phyloP scores from a whole-genome alignment of 2,888 invertebrate species.

The Siphonodentalium dalli region DNA sequence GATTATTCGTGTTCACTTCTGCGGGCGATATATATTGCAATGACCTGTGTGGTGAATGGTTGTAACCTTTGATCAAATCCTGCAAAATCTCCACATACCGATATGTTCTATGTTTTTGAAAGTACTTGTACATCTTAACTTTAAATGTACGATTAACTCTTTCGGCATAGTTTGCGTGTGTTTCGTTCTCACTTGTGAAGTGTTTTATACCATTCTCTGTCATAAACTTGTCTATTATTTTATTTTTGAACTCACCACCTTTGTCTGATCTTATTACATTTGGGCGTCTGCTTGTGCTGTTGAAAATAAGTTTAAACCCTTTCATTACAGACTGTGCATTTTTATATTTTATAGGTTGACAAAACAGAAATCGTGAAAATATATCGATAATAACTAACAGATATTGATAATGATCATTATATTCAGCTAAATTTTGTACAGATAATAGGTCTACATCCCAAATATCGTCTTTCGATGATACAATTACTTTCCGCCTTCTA shows the following conservation, averaged over 20 bases:
- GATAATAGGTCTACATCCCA: no score
- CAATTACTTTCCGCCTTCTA: no score
- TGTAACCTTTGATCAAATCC: constrained; percentile 10
- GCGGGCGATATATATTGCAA: not conserved
- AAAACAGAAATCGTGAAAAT: no score
- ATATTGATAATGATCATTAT: no score
- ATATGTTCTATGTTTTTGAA: constrained; percentile 4
- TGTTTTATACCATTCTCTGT: constrained; percentile 1
- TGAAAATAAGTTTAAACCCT: no score
- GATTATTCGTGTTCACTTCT: constrained; percentile 6
- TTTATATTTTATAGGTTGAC: no score
- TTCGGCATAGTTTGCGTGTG: constrained; percentile 15
- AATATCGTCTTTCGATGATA: no score
- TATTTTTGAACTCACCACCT: constrained; percentile 20
- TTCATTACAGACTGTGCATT: no score
- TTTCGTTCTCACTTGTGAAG: constrained; percentile 15
- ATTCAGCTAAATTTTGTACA: no score
- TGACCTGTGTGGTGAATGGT: constrained; percentile 13
- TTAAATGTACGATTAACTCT: constrained; percentile 13
- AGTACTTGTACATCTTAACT: constrained; percentile 13
- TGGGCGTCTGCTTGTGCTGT: constrained; percentile 14
- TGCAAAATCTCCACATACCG: constrained; percentile 9
- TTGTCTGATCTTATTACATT: constrained; percentile 4
- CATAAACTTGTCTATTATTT: constrained; percentile 6
- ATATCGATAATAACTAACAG: no score